Base-by-base conservation (phyloP, 2,888 invertebrate species). In the Galeruca laticollis region DNA sequence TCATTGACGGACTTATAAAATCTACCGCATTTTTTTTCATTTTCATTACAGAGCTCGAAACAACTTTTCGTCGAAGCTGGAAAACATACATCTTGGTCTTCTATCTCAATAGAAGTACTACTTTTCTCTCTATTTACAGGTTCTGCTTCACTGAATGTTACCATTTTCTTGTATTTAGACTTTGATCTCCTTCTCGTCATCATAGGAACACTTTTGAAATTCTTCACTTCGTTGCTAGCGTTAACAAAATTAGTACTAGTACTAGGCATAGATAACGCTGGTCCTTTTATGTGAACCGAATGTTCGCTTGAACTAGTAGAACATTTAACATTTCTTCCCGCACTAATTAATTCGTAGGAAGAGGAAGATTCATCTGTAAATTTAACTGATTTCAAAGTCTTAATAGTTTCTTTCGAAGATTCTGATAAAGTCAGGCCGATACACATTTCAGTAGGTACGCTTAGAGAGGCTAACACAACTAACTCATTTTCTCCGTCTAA, bases 401-500 rank as follows among this genome's bases (percentile, higher is more conserved):
- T 54, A 11, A 70, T 15, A n/a, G 11, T 56, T n/a, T 67, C 51
- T 40, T 60, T 68, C 0, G 64, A 60, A 11, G 69, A 33, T n/a
- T 70, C 49, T 35, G 73, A 71, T 70, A 78, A 68, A 60, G 67
- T 68, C 54, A 76, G 64, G 61, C 74, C 74, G 49, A 71, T 57
- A 61, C 73, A 75, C 70, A 73, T 73, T 56, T 75, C 71, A 2
- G 65, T 62, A 9, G 73, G 73, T 1, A 75, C 66, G 10, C 70
- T 73, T 13, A 75, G 61, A 1, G 75, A 75, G 11, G 75, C 75
- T 49, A 75, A 61, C 6, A 75, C 75, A 6, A 75, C 52, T 13
- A 73, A 56, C 43, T 74, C 75, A 26, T 75, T 75, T 9, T 75
- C 73, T 1, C 57, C 72, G 37, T 75, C 75, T 8, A 75, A 31